Base-by-base conservation (phyloP, 2,797 vertebrate genomes). In the Carapus acus region DNA sequence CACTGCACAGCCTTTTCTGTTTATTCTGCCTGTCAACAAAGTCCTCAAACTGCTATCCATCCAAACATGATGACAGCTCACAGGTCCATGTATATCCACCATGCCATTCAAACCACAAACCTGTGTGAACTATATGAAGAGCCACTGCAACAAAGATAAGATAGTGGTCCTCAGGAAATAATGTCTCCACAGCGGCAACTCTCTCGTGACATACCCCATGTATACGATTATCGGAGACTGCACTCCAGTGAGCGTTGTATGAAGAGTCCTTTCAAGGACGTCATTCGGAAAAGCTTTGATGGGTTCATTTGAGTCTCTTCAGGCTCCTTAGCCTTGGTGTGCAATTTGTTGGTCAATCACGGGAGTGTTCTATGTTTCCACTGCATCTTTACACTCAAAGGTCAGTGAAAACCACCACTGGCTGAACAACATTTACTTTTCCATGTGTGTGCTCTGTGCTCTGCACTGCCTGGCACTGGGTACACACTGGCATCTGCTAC, bases 371-470 rank as follows among this genome's bases (percentile, higher is more conserved):
- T 49, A 20, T 54, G 43, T 57, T 46, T 24, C 7, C 2, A 6
- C 22, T 53, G 37, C 21, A 63, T 44, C 29, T 67, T 61, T 31
- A 59, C 58, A 31, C 40, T 45, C 14, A 21, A 54, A 65, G 54
- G 54, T 63, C 62, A 66, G 31, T 62, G 40, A 62, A 73, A 77
- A 44, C 34, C 55, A 72, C 40, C 15, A 29, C 62, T 66, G 54
- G 49, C 56, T 46, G 55, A 62, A 58, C 54, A 3, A 34, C 49
- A 57, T 61, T 58, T 57, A 61, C 38, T 45, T 16, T 46, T 41
- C 45, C 40, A 29, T 8, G 42, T 58, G 64, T 69, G 68, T 65
- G 59, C 45, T 51, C 55, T 59, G 60, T 19, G 52, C n/a, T 61
- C 49, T 49, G 58, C 43, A 57, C 57, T 38, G 59, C 44, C 60